These are phyloP conservation scores for Clitarchus hookeri DNA, from an alignment of 2,888 invertebrate species.

Conservation along the genomic window DNA sequence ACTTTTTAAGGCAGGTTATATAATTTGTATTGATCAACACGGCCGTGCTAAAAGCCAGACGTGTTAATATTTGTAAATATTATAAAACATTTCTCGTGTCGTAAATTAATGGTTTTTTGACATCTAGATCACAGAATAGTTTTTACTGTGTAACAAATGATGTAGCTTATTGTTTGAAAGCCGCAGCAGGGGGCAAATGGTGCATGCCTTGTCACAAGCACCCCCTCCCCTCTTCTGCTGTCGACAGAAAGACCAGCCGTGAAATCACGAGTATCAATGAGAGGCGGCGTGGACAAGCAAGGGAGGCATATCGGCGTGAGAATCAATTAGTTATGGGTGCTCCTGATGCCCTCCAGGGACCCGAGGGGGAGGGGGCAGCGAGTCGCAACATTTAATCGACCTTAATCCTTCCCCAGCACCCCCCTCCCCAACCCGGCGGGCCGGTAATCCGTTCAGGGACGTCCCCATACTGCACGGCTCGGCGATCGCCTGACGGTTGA, in stretches of 20 bases:
- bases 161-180: neutral
- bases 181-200: neutral
- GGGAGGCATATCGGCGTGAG: neutral
- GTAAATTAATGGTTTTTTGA: no score
- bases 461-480: constrained; percentile 33
- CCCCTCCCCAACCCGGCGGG: neutral
- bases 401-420: constrained; percentile 14
- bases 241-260: neutral
- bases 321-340: constrained; percentile 6
- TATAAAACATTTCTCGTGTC: no score
- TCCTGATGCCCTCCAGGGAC: neutral
- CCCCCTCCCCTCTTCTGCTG: neutral
- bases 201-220: neutral
- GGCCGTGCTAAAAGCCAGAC: no score
- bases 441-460: constrained; percentile 38
- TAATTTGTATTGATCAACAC: no score
- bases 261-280: neutral
- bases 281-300: neutral
- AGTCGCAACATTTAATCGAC: constrained; percentile 9
- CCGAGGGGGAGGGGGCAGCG: neutral
- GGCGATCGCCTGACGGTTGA: constrained; percentile 36
- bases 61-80: no score
- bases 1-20: no score
- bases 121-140: no score
- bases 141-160: no score